A percentile compares a stretch with the other conserved stretches of the same genome.
Evolutionary conservation across 2,888 invertebrate genomes (phyloP).

Genomic region (Tachina grossa): DNA sequence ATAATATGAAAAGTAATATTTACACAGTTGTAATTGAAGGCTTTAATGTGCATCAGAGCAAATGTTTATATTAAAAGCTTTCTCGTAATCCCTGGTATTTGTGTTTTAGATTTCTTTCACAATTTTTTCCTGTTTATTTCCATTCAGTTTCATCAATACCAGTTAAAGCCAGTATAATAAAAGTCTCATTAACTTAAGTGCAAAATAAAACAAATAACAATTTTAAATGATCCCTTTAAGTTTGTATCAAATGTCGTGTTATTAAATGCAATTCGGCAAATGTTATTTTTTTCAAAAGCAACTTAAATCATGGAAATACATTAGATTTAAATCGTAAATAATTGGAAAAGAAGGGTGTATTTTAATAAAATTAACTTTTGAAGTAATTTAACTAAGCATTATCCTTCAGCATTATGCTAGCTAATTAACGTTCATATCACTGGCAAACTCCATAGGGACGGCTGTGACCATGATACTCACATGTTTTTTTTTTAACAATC

Average conservation of each 20-base stretch:
- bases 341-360: no score
- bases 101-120: not conserved
- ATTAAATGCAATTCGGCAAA: not conserved
- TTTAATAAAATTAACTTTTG: no score
- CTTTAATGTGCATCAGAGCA: constrained; percentile 50
- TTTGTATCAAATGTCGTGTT: not conserved
- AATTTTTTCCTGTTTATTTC: not conserved
- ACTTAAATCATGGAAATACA: no score
- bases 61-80: constrained; percentile 36
- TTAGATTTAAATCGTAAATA: no score
- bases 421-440: no score
- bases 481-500: no score
- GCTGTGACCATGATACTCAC: no score
- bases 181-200: constrained; percentile 17
- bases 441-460: no score
- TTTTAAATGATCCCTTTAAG: not conserved
- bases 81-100: constrained; percentile 7
- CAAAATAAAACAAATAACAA: not conserved
- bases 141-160: not conserved
- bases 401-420: no score
- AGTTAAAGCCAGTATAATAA: not conserved
- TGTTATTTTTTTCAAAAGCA: no score
- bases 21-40: constrained; percentile 40
- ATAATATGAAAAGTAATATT: not conserved
- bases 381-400: no score